Base-by-base conservation (phyloP, 2,797 vertebrate species). In the Dendrocincla tyrannina region DNA sequence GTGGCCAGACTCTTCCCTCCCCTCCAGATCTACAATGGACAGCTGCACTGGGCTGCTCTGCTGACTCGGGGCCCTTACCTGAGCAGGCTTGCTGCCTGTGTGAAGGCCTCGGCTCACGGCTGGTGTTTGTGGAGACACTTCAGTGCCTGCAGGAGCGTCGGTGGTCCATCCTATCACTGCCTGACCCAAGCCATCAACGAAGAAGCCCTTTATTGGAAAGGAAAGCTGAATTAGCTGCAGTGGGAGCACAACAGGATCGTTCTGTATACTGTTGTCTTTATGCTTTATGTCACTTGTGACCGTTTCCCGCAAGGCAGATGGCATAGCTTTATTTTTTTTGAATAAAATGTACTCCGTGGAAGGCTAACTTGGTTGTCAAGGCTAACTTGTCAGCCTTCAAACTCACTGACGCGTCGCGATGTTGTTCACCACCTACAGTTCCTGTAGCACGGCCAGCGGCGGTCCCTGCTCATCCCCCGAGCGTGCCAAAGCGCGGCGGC, bases 171-270 rank as follows among this genome's bases (percentile, higher is more conserved):
- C 64, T 83, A 23, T 0, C 28, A 2, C 52, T 63, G 74, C 81
- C n/a, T 5, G 24, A 55, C 32, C 52, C 55, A 49, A 50, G 37
- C 49, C 77, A 74, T 30, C 37, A 77, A 42, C 1, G 11, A 74
- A 9, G 15, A 55, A 46, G 32, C 5, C 90, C 75, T 91, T 63
- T 5, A 35, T 2, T 33, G 64, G 25, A 76, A 82, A 91, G 39
- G 73, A 97, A 81, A 88, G 35, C 37, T 24, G 19, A 46, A 70
- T 93, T 67, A 96, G 60, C 33, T 49, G 32, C n/a, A 52, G 16
- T 3, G 14, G 56, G 30, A 75, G 13, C 41, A 49, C 41, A 37
- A 35, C 5, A 52, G 17, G 24, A 47, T 30, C 0, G 1, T 27
- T 56, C 37, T 32, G 27, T 18, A 10, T 3, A 8, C 3, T 4